Percentiles rank a stretch among this genome's conserved stretches.
Conservation (phyloP, 2,797 vertebrate genomes). For the Pseudochaenichthys georgianus region DNA sequence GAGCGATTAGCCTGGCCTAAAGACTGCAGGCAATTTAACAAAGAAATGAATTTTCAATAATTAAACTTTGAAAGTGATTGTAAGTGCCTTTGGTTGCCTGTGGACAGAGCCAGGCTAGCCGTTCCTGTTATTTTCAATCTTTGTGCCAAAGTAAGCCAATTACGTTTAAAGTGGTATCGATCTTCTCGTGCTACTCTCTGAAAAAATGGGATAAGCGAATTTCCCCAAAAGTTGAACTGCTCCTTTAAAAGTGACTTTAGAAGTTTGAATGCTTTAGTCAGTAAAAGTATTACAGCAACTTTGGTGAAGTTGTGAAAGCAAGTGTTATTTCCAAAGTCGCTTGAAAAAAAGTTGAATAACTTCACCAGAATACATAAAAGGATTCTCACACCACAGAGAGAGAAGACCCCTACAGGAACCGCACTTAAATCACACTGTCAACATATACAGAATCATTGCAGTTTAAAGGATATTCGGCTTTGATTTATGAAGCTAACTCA, state of each 20-base stretch:
- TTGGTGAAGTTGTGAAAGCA: background rate
- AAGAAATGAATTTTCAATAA: too few relatives aligned
- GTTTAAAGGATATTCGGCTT: conserved; percentile 23
- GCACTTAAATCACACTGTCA: background rate
- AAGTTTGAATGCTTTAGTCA: background rate
- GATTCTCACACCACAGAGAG: background rate
- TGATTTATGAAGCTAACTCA: conserved; percentile 33
- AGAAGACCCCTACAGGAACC: conserved; percentile 3
- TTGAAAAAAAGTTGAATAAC: background rate
- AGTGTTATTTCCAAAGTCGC: too few relatives aligned
- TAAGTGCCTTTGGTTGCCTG: too few relatives aligned
- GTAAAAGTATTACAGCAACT: background rate
- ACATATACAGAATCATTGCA: background rate
- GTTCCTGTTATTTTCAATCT: too few relatives aligned
- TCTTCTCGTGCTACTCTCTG: too few relatives aligned
- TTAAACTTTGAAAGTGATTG: too few relatives aligned
- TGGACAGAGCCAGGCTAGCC: too few relatives aligned
- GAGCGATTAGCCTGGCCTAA: too few relatives aligned
- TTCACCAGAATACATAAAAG: background rate
- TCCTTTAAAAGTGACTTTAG: background rate
- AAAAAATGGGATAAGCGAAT: too few relatives aligned
- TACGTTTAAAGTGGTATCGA: too few relatives aligned
- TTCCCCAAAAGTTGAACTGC: background rate
- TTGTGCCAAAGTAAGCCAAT: too few relatives aligned
- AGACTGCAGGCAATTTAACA: too few relatives aligned